Evolutionary conservation across 2,113 vertebrate species (phyloP).

Genomic region (Colossoma macropomum): DNA sequence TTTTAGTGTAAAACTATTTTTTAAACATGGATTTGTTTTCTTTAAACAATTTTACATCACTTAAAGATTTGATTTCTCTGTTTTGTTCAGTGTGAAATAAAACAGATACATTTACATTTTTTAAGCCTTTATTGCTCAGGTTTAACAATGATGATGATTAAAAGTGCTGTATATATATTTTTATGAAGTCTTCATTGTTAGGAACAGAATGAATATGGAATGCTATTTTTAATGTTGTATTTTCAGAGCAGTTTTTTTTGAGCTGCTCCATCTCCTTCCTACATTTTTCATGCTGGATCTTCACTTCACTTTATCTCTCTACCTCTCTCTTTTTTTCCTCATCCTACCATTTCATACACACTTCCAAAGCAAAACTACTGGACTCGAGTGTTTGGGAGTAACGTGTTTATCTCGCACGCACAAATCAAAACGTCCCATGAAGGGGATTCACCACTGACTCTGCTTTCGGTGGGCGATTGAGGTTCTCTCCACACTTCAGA

Average conservation of each 20-base stretch:
- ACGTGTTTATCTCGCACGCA: constrained; percentile 3
- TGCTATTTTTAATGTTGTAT: neutral
- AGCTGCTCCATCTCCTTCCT: no score
- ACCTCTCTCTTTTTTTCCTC: neutral
- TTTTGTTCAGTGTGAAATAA: no score
- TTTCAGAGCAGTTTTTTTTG: neutral
- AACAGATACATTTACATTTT: no score
- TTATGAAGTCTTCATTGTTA: no score
- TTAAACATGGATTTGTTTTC: no score
- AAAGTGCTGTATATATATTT: no score
- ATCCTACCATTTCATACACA: neutral
- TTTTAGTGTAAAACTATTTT: no score
- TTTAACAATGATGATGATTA: no score
- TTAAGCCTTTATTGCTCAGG: no score
- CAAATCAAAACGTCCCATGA: constrained; percentile 9
- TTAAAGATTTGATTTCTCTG: no score
- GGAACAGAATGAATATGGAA: no score
- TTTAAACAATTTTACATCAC: no score
- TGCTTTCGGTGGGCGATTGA: constrained; percentile 11
- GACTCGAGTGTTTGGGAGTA: constrained; percentile 4
- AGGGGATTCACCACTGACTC: neutral
- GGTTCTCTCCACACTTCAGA: neutral
- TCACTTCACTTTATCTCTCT: neutral
- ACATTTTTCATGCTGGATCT: neutral
- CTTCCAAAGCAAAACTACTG: neutral